Evolutionary conservation across 2,797 vertebrate species (phyloP), one percentile per base, ranked within the genome.

Genomic region (Erpetoichthys calabaricus): DNA sequence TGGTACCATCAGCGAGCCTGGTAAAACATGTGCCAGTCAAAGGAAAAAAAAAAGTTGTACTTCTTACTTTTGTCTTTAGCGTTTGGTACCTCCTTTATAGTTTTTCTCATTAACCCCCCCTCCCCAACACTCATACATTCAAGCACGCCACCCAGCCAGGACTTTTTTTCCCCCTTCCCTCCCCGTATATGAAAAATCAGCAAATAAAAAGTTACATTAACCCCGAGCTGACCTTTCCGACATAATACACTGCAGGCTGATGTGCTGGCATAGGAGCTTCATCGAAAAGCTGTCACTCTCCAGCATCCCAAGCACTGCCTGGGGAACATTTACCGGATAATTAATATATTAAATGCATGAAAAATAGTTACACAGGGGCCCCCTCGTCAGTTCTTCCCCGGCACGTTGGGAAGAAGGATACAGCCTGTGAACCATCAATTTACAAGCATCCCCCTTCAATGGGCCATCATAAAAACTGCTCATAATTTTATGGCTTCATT

Each of bases 281-380:
- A 73, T 81, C 81, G 89, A 85, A 88, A 91, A 91, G 86, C 92
- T 94, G 91, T 95, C 93, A 94, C 87, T 93, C 90, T 82, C 80
- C 76, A 78, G 86, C 85, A 89, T 89, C 85, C 88, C 85, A 89
- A 97, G 89, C 85, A 92, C 89, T 91, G 91, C 89, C 95, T 81
- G 80, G 94, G 95, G 95, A 98, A 91, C 91, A 94, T 97, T 98
- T 97, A 97, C 88, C 45, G 61, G 89, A 96, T 97, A 97, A 97
- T 98, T 98, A 97, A 98, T 98, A 96, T 96, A 97, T 97, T 98
- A 97, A 98, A 98, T 94, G 94, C 93, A 97, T 97, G 93, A 97
- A 96, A 98, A 98, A 98, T 95, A 98, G 93, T 96, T 97, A 94
- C 87, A 91, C 86, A 91, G 90, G 75, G 61, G 73, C 80, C 82